These are phyloP conservation scores for Tortrix viridana DNA, from an alignment of 2,888 invertebrate species.

Conservation along the genomic window DNA sequence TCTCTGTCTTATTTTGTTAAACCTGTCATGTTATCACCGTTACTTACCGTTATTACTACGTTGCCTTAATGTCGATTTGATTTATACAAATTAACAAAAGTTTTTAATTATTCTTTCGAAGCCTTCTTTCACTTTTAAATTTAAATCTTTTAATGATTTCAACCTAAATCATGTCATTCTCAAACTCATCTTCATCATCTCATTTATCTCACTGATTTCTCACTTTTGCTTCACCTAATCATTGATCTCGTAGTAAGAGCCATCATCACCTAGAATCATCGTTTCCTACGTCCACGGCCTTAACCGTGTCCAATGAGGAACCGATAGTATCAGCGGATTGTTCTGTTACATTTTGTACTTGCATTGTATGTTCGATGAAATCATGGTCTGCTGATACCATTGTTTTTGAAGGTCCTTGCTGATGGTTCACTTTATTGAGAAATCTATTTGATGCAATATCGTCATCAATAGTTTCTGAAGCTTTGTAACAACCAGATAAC, in stretches of 20 bases:
- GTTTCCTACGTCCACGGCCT: conserved; percentile 48
- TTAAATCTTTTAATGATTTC: too few species aligned
- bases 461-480: neutral
- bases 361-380: conserved; percentile 26
- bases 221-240: conserved; percentile 13
- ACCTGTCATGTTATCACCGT: too few species aligned
- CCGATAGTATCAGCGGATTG: conserved; percentile 57
- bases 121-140: too few species aligned
- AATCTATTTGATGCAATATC: neutral
- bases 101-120: too few species aligned
- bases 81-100: too few species aligned
- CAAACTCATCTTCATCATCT: neutral
- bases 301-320: conserved; percentile 61
- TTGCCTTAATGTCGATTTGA: too few species aligned
- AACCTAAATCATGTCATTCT: neutral
- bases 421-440: conserved; percentile 2
- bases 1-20: too few species aligned
- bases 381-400: conserved; percentile 18
- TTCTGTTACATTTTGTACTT: conserved; percentile 44
- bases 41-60: too few species aligned
- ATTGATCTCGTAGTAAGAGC: conserved; percentile 17
- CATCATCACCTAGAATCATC: conserved; percentile 29
- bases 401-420: conserved; percentile 30
- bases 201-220: conserved; percentile 6
- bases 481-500: neutral